These are phyloP conservation scores for Edolisoma coerulescens DNA, from an alignment of 2,113 vertebrate species.

Conservation along the genomic window DNA sequence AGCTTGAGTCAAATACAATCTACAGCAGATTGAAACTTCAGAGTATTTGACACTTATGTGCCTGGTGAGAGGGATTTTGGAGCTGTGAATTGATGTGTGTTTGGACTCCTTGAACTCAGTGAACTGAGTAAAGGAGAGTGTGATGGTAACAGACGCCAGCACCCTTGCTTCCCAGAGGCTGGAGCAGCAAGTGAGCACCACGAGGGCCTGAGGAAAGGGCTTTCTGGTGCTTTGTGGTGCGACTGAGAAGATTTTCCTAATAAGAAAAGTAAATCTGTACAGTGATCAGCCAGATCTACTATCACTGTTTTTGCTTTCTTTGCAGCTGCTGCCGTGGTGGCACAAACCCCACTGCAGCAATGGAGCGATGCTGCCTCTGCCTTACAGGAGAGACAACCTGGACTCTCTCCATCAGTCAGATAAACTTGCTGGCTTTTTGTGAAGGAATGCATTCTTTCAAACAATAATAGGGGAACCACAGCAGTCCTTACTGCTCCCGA, in stretches of 20 bases:
- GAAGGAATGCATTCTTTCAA: neutral
- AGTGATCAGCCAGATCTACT: neutral
- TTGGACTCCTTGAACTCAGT: neutral
- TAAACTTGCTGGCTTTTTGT: neutral
- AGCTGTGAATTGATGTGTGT: neutral
- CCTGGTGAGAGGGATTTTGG: neutral
- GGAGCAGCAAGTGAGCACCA: neutral
- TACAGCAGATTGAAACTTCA: neutral
- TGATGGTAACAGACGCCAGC: neutral
- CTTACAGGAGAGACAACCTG: neutral
- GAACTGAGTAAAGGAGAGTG: neutral
- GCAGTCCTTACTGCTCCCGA: neutral
- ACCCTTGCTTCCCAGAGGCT: rapidly evolving
- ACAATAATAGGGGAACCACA: neutral
- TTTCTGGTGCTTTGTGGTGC: neutral
- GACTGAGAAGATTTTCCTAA: neutral
- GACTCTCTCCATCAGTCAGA: neutral
- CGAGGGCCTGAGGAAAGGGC: rapidly evolving
- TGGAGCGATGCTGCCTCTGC: neutral
- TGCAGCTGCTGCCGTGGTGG: neutral
- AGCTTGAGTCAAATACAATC: neutral
- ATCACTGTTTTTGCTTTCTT: neutral
- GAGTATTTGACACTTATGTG: neutral
- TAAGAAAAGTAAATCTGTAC: neutral
- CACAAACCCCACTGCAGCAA: neutral